Conservation (phyloP, 2,797 vertebrate species). For the Chloroceryle inda region DNA sequence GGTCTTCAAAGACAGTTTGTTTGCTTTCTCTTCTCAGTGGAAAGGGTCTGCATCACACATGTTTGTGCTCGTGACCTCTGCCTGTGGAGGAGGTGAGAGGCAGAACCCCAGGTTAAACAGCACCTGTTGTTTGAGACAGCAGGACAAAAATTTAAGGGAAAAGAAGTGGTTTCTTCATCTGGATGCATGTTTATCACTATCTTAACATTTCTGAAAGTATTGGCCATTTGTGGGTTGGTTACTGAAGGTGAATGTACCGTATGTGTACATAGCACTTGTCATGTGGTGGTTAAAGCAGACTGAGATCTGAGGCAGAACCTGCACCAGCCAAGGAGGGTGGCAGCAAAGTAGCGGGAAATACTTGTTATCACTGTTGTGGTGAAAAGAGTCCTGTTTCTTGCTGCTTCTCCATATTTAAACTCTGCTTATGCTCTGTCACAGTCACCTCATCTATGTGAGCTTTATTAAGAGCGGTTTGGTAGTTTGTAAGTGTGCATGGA, state of each 20-base stretch:
- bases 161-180: not conserved
- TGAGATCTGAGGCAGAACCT: not conserved
- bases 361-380: not conserved
- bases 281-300: not conserved
- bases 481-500: not conserved
- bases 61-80: not conserved
- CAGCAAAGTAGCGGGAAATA: not conserved
- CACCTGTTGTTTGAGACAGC: not conserved
- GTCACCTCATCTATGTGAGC: not conserved
- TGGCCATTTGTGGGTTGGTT: not conserved
- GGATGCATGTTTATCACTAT: not conserved
- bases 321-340: not conserved
- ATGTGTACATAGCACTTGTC: not conserved
- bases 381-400: not conserved
- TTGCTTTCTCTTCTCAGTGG: not conserved
- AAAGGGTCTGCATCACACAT: not conserved
- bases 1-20: constrained; percentile 15
- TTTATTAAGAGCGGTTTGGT: not conserved
- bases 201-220: not conserved
- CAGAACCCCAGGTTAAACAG: not conserved
- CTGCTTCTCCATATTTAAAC: not conserved
- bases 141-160: not conserved
- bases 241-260: not conserved
- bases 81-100: not conserved
- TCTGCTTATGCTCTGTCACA: not conserved